Evolutionary conservation across 1,140 invertebrate species (phyloP).

Genomic region (Leptopilina clavipes): DNA sequence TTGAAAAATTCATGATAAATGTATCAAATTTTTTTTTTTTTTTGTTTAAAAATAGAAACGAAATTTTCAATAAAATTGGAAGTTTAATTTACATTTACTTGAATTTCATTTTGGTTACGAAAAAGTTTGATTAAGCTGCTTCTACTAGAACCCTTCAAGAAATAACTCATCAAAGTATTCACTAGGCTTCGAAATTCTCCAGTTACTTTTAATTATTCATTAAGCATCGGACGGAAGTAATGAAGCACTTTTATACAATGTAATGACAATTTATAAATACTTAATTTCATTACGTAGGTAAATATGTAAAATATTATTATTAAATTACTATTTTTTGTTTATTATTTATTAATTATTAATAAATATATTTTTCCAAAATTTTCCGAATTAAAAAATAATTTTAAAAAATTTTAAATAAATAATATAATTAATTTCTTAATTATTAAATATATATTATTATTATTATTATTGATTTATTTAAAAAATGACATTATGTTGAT

Average conservation of each 20-base stretch:
- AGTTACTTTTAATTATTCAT: constrained; percentile 6
- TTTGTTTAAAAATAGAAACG: too few relatives aligned
- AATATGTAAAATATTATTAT: not conserved
- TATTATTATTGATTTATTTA: too few relatives aligned
- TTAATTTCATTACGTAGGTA: not conserved
- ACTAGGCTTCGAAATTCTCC: constrained; percentile 16
- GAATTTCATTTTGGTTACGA: not conserved
- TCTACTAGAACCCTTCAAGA: constrained; percentile 6
- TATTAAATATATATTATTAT: too few relatives aligned
- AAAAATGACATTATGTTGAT: too few relatives aligned
- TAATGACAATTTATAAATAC: not conserved
- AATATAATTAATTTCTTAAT: too few relatives aligned
- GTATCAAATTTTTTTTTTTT: too few relatives aligned
- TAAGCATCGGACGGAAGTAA: not conserved
- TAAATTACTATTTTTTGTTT: not conserved
- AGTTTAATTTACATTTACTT: not conserved
- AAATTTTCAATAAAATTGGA: too few relatives aligned
- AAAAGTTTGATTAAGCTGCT: not conserved
- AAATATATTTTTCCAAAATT: too few relatives aligned
- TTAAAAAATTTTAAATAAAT: too few relatives aligned
- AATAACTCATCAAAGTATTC: constrained; percentile 33
- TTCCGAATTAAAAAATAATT: too few relatives aligned
- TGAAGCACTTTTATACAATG: not conserved
- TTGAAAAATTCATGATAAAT: too few relatives aligned
- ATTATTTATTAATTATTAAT: too few relatives aligned